These are phyloP conservation scores for Antheraea pernyi DNA, from an alignment of 1,140 invertebrate genomes.

Conservation along the genomic window DNA sequence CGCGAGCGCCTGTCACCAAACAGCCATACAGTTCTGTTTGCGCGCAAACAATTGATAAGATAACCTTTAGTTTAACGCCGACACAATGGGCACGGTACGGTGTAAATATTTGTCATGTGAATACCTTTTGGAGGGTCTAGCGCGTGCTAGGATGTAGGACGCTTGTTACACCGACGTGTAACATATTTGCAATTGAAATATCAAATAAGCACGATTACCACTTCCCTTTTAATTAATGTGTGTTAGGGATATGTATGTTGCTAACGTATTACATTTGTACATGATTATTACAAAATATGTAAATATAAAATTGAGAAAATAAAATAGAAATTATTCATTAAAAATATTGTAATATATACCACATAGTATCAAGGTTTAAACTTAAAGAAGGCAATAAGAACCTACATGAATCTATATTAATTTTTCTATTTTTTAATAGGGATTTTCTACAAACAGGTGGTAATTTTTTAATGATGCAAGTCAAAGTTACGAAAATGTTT, in stretches of 20 bases:
- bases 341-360: too few species aligned
- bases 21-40: slow-evolving; percentile 45
- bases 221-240: neutral
- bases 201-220: neutral
- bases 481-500: too few species aligned
- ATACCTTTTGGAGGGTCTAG: slow-evolving; percentile 63
- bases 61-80: slow-evolving; percentile 69
- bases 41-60: slow-evolving; percentile 71
- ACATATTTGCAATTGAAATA: neutral
- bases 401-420: too few species aligned
- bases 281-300: too few species aligned
- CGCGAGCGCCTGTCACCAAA: slow-evolving; percentile 70
- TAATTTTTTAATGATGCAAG: too few species aligned
- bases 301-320: too few species aligned
- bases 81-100: slow-evolving; percentile 61
- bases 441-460: too few species aligned
- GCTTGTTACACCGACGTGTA: slow-evolving; percentile 45
- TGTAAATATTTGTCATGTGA: slow-evolving; percentile 69
- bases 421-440: too few species aligned
- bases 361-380: too few species aligned
- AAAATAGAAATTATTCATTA: too few species aligned
- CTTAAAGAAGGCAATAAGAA: too few species aligned
- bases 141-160: slow-evolving; percentile 41
- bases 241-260: neutral
- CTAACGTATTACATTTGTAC: too few species aligned